phyloP scores from a whole-genome alignment of 1,140 invertebrate genomes.

The Planococcus citri region DNA sequence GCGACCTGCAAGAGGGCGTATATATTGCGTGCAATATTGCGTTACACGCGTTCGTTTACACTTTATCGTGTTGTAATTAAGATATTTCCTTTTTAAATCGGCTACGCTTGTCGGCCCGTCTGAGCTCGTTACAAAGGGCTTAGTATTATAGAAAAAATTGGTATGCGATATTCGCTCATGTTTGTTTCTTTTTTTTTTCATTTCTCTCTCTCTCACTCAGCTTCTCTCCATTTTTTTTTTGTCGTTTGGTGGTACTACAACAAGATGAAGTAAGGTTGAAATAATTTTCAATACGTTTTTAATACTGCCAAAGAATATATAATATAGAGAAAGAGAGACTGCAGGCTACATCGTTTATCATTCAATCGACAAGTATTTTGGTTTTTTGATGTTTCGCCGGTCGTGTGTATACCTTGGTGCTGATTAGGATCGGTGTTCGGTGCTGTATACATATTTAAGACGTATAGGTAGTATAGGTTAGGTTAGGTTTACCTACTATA shows the following conservation, averaged over 20 bases:
- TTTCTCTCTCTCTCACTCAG: no score
- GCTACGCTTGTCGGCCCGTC: not conserved
- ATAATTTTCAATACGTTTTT: not conserved
- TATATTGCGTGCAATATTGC: slow-evolving; percentile 20
- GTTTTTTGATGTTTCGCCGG: not conserved
- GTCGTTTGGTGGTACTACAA: no score
- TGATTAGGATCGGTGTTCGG: slow-evolving; percentile 11
- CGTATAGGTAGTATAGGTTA: not conserved
- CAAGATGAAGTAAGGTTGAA: not conserved
- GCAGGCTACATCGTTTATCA: slow-evolving; percentile 13
- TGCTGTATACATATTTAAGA: no score
- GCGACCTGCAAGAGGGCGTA: slow-evolving; percentile 7
- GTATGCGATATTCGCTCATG: no score
- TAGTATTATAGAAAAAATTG: no score
- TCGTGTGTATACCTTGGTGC: not conserved
- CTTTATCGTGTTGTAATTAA: slow-evolving; percentile 18
- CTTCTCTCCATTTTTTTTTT: no score
- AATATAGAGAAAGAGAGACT: no score
- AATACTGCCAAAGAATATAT: no score
- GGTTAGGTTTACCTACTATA: not conserved
- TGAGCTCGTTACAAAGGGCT: no score
- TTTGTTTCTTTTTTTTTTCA: no score
- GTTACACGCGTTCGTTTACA: slow-evolving; percentile 19
- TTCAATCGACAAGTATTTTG: slow-evolving; percentile 13
- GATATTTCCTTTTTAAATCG: slow-evolving; percentile 10